Evolutionary conservation across 53 echinoderm and acorn worm species (phyloP).

Genomic region (Mesocentrotus franciscanus): DNA sequence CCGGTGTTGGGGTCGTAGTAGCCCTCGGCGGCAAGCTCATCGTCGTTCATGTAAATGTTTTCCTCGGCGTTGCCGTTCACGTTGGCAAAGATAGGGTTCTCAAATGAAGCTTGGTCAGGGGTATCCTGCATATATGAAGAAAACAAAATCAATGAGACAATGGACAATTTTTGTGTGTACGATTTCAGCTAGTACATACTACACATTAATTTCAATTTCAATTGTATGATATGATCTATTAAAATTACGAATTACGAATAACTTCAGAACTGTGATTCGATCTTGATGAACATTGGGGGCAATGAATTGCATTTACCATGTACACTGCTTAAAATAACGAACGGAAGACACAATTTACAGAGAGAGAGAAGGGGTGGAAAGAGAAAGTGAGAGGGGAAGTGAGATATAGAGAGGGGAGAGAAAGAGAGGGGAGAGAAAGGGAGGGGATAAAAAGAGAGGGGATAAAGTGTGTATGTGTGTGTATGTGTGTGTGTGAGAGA

Average conservation of each 20-base stretch:
- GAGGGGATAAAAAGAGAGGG: not conserved
- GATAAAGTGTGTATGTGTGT: too few relatives aligned
- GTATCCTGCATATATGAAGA: slow-evolving; percentile 20
- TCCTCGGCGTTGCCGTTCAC: slow-evolving; percentile 73
- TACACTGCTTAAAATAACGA: not conserved
- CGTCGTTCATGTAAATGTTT: slow-evolving; percentile 65
- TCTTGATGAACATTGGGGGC: not conserved
- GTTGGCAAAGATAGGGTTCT: slow-evolving; percentile 88
- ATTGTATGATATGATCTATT: not conserved
- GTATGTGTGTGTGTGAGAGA: too few relatives aligned
- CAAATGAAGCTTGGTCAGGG: slow-evolving; percentile 66
- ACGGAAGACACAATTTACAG: too few relatives aligned
- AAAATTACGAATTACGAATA: not conserved
- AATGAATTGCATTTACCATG: not conserved
- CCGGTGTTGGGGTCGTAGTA: slow-evolving; percentile 42
- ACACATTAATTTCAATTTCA: not conserved
- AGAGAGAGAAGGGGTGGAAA: not conserved
- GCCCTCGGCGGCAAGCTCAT: slow-evolving; percentile 40
- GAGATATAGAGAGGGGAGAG: not conserved
- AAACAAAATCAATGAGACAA: not conserved
- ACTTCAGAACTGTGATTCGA: not conserved
- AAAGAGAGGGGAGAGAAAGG: not conserved
- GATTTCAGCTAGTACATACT: not conserved
- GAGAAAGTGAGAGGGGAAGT: not conserved
- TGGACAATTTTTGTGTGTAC: not conserved